These are phyloP conservation scores for Eristalis intricaria DNA, from an alignment of 2,888 invertebrate genomes.

Conservation along the genomic window DNA sequence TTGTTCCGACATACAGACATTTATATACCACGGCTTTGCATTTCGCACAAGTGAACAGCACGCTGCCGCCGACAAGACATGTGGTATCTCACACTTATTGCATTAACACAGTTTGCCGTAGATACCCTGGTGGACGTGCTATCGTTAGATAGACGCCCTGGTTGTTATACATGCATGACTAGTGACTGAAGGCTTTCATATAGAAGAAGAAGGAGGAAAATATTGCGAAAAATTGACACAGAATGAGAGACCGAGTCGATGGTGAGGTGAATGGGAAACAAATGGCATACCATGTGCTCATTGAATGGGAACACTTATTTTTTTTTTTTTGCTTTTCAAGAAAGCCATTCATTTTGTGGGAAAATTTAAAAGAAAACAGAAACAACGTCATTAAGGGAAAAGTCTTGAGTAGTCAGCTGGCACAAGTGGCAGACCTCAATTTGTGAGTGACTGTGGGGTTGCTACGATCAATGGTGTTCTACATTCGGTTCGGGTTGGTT, in stretches of 20 bases:
- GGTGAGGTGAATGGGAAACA: not conserved
- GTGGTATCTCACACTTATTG: slow-evolving; percentile 19
- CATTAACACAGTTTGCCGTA: slow-evolving; percentile 37
- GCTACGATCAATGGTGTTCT: not conserved
- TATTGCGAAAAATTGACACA: slow-evolving; percentile 15
- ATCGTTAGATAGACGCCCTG: slow-evolving; percentile 35
- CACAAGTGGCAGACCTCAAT: not conserved
- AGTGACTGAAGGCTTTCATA: slow-evolving; percentile 3
- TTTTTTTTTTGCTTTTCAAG: not conserved
- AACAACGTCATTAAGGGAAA: not conserved
- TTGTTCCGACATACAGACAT: not conserved
- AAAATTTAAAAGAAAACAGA: not conserved
- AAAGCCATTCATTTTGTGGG: slow-evolving; percentile 5
- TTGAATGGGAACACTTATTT: slow-evolving; percentile 15
- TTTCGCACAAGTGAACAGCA: not conserved
- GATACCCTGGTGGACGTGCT: slow-evolving; percentile 13
- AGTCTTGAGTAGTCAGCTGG: not conserved
- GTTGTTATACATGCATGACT: slow-evolving; percentile 16
- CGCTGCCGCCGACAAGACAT: not conserved
- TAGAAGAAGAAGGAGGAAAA: not conserved
- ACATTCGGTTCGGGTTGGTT: not conserved
- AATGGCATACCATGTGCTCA: slow-evolving; percentile 7
- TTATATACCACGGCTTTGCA: not conserved
- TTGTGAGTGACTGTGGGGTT: not conserved
- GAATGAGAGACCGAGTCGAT: not conserved